phyloP scores from a whole-genome alignment of 2,797 vertebrate species.

The Tachyglossus aculeatus region DNA sequence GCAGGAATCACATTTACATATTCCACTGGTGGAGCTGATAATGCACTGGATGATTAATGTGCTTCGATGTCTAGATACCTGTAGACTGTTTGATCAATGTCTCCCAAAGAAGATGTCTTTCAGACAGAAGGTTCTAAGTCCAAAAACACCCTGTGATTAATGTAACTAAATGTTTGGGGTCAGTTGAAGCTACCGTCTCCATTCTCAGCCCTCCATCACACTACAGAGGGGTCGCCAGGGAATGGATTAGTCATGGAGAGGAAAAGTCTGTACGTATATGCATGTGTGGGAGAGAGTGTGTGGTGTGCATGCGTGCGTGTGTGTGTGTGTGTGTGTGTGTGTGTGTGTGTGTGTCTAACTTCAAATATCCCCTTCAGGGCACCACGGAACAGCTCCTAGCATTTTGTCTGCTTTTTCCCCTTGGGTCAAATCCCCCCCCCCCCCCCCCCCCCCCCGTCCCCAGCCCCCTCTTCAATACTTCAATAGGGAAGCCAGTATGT shows the following conservation, averaged over 20 bases:
- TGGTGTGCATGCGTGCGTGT: neutral
- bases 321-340: neutral
- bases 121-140: constrained; percentile 82
- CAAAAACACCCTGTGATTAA: constrained; percentile 89
- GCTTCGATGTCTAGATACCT: constrained; percentile 94
- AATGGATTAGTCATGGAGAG: constrained; percentile 83
- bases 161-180: constrained; percentile 93
- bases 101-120: constrained; percentile 90
- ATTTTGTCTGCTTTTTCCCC: constrained; percentile 11
- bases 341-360: constrained; percentile 15
- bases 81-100: constrained; percentile 91
- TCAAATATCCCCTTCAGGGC: constrained; percentile 47
- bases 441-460: neutral
- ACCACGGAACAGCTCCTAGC: constrained; percentile 3
- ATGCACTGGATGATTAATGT: constrained; percentile 94
- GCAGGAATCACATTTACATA: constrained; percentile 99
- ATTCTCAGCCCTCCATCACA: constrained; percentile 80
- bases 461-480: constrained; percentile 42
- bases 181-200: constrained; percentile 73
- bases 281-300: too few relatives aligned
- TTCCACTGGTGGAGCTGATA: constrained; percentile 90
- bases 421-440: constrained; percentile 2
- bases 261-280: constrained; percentile 66
- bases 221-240: constrained; percentile 88
- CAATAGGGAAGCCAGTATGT: constrained; percentile 41